Evolutionary conservation across 2,888 invertebrate genomes (phyloP).

Genomic region (Agrilus cyanescens): DNA sequence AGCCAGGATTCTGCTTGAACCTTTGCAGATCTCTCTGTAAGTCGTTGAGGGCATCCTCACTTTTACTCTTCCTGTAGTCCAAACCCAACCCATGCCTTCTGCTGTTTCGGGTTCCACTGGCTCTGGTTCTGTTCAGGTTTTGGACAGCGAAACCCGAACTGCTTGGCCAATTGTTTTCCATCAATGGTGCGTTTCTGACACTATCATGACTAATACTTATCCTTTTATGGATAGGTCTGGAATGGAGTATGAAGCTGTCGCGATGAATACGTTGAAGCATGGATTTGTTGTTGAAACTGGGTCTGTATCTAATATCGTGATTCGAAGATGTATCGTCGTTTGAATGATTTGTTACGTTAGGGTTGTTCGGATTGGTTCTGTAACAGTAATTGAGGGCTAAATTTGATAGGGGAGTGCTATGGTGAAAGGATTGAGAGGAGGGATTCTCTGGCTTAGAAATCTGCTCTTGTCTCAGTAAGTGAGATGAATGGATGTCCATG

Average conservation of each 20-base stretch:
- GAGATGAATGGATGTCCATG: slow-evolving; percentile 27
- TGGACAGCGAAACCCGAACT: slow-evolving; percentile 1
- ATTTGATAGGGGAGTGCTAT: slow-evolving; percentile 18
- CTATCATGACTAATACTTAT: slow-evolving; percentile 24
- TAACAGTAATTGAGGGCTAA: slow-evolving; percentile 23
- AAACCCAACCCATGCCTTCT: slow-evolving; percentile 22
- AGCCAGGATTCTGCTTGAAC: slow-evolving; percentile 14
- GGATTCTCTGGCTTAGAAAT: not conserved
- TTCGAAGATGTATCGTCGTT: no score
- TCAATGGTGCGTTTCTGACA: slow-evolving; percentile 16
- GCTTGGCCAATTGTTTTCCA: slow-evolving; percentile 9
- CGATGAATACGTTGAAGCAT: slow-evolving; percentile 6
- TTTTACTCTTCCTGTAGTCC: slow-evolving; percentile 25
- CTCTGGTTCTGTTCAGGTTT: slow-evolving; percentile 6
- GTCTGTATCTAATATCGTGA: not conserved
- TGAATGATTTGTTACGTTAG: no score
- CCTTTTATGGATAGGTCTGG: slow-evolving; percentile 12
- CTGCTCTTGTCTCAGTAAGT: slow-evolving; percentile 21
- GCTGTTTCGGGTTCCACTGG: slow-evolving; percentile 19
- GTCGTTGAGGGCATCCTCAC: slow-evolving; percentile 30
- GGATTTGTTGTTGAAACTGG: no score
- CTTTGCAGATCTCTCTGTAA: slow-evolving; percentile 20
- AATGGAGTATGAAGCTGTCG: slow-evolving; percentile 3
- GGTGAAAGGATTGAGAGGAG: slow-evolving; percentile 10
- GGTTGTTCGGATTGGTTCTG: slow-evolving; percentile 24